Base-by-base conservation (phyloP, 2,888 invertebrate genomes). In the Cantharis lateralis region DNA sequence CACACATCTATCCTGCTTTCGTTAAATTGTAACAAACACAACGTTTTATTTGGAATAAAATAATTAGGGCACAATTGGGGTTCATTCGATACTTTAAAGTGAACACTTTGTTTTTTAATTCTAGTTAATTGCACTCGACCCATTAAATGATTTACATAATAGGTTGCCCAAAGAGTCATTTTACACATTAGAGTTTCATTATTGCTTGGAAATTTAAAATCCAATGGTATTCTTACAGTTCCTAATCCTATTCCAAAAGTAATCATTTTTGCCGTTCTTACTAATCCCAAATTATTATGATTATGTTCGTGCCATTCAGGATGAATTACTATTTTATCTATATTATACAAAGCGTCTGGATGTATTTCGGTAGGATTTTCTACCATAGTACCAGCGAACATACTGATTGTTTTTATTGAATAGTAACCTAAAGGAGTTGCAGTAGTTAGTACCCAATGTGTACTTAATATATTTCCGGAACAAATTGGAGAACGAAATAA, bases 381-480 rank as follows among this genome's bases (percentile, higher is more conserved):
- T 1, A 0, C 2, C 15, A 13, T 15, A 7, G 20, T 3, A 15
- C 69, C 69, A 28, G 68, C 69, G 5, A 69, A 13, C 28, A 73
- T 62, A 11, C 7, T 13, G 7, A 68, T 24, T 3, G 62, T 7
- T 10, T 26, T 10, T 13, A 73, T 1, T 32, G 26, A n/a, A 15
- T 62, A 73, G 4, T 13, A n/a, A 10, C 68, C 73, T 16, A 73
- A 69, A 16, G 73, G 73, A 18, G 10, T 7, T 24, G 68, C 73
- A 3, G 73, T 73, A 13, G 69, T 73, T 28, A 73, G 26, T 24
- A 73, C n/a, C 73, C 73, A 73, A 15, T 69, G 68, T 10, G n/a
- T 9, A 62, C 26, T 73, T 15, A 73, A 68, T 5, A 73, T 10
- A 11, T 26, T n/a, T 16, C 73, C 73, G 15, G 73, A 16, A 62